phyloP scores from a whole-genome alignment of 2,113 vertebrate species.

The Heterotilapia buettikoferi region DNA sequence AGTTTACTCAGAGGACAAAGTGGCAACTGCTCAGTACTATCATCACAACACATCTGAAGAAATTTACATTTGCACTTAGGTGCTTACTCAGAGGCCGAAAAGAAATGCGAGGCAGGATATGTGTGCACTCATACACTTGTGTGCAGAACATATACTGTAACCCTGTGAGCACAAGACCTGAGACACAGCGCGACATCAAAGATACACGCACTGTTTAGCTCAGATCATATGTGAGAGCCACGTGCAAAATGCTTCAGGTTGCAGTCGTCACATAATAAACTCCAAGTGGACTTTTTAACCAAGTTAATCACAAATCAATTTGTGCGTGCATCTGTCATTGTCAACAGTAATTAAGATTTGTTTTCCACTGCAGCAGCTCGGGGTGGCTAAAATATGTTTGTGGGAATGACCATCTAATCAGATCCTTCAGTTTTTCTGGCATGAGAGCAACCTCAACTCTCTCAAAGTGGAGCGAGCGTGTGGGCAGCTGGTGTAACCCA shows the following conservation, averaged over 20 bases:
- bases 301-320: not conserved
- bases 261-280: not conserved
- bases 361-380: not conserved
- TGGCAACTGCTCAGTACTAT: slow-evolving; percentile 10
- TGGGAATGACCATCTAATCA: not conserved
- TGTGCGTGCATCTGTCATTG: not conserved
- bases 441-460: not conserved
- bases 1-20: slow-evolving; percentile 30
- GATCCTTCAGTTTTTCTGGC: accelerated
- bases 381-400: not conserved
- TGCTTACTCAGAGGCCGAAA: not conserved
- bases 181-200: not conserved
- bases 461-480: not conserved
- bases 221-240: not conserved
- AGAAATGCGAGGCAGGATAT: not conserved
- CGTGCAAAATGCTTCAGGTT: not conserved
- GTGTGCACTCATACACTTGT: not conserved
- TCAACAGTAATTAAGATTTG: not conserved
- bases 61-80: slow-evolving; percentile 13
- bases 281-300: not conserved
- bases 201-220: not conserved
- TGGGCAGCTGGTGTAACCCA: not conserved
- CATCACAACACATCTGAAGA: slow-evolving; percentile 3
- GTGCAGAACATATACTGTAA: not conserved
- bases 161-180: not conserved